A percentile compares a stretch with the other conserved stretches of the same genome.
These are phyloP conservation scores for Venturia canescens DNA, from an alignment of 1,140 invertebrate species.

Conservation along the genomic window DNA sequence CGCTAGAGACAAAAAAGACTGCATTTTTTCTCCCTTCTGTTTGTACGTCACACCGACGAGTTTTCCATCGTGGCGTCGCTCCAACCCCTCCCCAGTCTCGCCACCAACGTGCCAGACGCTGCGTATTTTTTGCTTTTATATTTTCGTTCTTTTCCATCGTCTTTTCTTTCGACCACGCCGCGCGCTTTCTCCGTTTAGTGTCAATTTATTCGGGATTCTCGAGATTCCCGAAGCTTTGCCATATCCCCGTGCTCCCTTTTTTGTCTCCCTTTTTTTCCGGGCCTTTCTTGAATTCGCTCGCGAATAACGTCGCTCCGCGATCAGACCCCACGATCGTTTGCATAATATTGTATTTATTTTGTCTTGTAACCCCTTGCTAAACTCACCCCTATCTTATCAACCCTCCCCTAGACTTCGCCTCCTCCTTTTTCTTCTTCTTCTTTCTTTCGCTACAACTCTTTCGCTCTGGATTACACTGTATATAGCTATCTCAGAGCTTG, in stretches of 20 bases:
- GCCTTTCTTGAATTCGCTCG: constrained; percentile 28
- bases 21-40: constrained; percentile 41
- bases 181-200: constrained; percentile 71
- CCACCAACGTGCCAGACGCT: constrained; percentile 12
- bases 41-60: constrained; percentile 32
- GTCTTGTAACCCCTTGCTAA: constrained; percentile 70
- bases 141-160: constrained; percentile 10
- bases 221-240: constrained; percentile 70
- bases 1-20: constrained; percentile 43
- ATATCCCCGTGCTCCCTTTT: constrained; percentile 44
- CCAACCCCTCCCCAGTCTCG: constrained; percentile 9
- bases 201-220: constrained; percentile 77
- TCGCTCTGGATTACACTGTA: neutral
- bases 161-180: constrained; percentile 41
- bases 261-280: constrained; percentile 45
- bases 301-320: constrained; percentile 53
- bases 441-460: constrained; percentile 11
- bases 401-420: constrained; percentile 39
- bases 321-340: constrained; percentile 71
- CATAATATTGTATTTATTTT: constrained; percentile 78
- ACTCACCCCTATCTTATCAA: constrained; percentile 47
- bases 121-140: neutral
- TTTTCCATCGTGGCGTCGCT: constrained; percentile 37
- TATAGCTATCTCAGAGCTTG: constrained; percentile 8
- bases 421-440: constrained; percentile 9